Evolutionary conservation across 2,113 vertebrate genomes (phyloP), one percentile per base, ranked within the genome.

Genomic region (Pheucticus melanocephalus): DNA sequence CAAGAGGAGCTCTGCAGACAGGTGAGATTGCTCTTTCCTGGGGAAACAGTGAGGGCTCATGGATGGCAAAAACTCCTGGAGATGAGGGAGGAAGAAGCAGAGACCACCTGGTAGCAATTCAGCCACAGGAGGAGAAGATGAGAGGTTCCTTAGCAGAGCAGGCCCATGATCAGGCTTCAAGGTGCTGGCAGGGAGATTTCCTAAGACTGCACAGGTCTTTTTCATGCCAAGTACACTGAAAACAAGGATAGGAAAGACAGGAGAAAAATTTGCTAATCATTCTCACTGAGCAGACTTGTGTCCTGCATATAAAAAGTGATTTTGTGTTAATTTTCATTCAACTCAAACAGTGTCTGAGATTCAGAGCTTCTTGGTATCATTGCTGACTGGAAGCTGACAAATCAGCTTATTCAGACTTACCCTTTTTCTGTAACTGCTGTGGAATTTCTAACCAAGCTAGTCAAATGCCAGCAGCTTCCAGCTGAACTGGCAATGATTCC

Each of bases 31-130:
- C 30, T 59, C 27, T 75, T 71, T 63, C 17, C 39, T 54, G 23
- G 18, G 37, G 12, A 85, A 14, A 31, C 2, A 56, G 0, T 51
- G 33, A 59, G 44, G 1, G 0, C 50, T 66, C 0, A 0, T 51
- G 39, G 39, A 45, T 61, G 10, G 27, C 15, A 78, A 35, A 70
- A 66, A 16, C 40, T 70, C 70, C 25, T 65, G 37, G 22, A 89
- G 45, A 17, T 57, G n/a, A 66, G 8, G 15, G 19, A 69, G 12
- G n/a, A 72, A 91, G 66, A 44, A 42, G 16, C 24, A 47, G 57
- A 79, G 27, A 39, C 18, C 15, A 27, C 18, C 3, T 3, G 4
- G 10, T 10, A 50, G 9, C 2, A 50, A 44, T 75, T 51, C 27
- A 56, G 37, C 18, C 1, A 2, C 70, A 56, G 60, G 15, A 54